Percentiles rank a stretch among this genome's conserved stretches.
Evolutionary conservation across 1,140 invertebrate genomes (phyloP).

Genomic region (Drosophila simulans): DNA sequence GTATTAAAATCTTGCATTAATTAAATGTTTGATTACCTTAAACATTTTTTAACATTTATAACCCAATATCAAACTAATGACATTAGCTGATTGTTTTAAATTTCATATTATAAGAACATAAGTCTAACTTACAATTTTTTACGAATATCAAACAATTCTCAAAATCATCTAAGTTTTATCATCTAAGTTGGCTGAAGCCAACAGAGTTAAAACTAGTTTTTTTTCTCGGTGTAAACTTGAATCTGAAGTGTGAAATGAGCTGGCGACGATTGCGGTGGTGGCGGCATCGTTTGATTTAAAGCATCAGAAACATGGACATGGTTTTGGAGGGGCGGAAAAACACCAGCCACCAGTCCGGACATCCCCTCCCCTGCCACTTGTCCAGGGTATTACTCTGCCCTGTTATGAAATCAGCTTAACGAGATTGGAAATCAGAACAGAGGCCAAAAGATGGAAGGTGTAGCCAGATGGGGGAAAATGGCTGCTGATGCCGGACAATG

Average conservation of each 20-base stretch:
- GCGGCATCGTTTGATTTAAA: constrained; percentile 75
- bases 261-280: constrained; percentile 26
- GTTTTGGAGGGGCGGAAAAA: constrained; percentile 27
- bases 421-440: constrained; percentile 76
- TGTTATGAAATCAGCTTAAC: constrained; percentile 81
- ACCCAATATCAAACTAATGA: too few species aligned
- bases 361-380: not conserved
- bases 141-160: too few species aligned
- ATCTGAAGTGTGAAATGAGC: constrained; percentile 72
- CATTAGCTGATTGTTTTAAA: too few species aligned
- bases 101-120: too few species aligned
- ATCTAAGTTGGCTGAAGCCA: too few species aligned
- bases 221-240: constrained; percentile 18
- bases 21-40: not conserved
- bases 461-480: constrained; percentile 2
- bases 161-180: too few species aligned
- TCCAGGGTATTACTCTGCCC: constrained; percentile 41
- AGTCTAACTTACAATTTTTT: too few species aligned
- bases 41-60: too few species aligned
- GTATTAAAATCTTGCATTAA: not conserved
- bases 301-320: constrained; percentile 46
- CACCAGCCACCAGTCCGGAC: constrained; percentile 1
- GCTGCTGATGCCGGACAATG: constrained; percentile 44
- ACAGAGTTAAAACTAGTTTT: not conserved
- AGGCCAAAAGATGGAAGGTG: constrained; percentile 46